Base-by-base conservation (phyloP, 2,797 vertebrate genomes). In the Etheostoma perlongum region DNA sequence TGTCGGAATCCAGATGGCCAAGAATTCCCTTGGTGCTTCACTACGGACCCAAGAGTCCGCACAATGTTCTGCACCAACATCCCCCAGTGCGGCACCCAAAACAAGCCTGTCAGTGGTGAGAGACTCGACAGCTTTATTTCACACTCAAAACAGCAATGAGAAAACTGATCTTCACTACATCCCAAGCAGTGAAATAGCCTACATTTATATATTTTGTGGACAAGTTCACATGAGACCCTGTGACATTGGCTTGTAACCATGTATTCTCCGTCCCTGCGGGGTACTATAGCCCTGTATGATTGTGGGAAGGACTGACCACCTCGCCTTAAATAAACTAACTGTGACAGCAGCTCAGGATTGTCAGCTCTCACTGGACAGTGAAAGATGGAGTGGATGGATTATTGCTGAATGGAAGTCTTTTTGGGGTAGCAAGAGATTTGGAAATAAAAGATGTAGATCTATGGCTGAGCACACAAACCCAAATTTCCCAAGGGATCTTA, bases 21-120 rank as follows among this genome's bases (percentile, higher is more conserved):
- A 87, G 97, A 98, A 89, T 96, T 94, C 81, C 98, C 98, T 18
- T 99, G 98, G 98, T 99, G 98, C 93, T 99, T 99, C 92, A 99
- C 98, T 49, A 97, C 95, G 21, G 96, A 99, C 91, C 97, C 97
- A 79, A 97, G 96, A 82, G 95, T 97, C 81, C 96, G 95, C 64
- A 95, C 93, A 36, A 97, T 97, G 85, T 96, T 96, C 91, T 99
- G 98, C 86, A 97, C 95, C 80, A 97, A 97, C 92, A 98, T 99
- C 90, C 97, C 96, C 58, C 97, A 96, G 90, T 99, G 98, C 0
- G 96, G 96, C 69, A 58, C 85, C 69, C 89, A 88, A 72, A 90
- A 80, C 71, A 81, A 83, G 9, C 89, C 88, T 48, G 70, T 90
- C 77, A 92, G 77, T 2, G 94, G 95, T 95, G 78, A 94, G 89